These are phyloP conservation scores for Nannobrachium achirus DNA, from an alignment of 2,113 vertebrate genomes.

Conservation along the genomic window DNA sequence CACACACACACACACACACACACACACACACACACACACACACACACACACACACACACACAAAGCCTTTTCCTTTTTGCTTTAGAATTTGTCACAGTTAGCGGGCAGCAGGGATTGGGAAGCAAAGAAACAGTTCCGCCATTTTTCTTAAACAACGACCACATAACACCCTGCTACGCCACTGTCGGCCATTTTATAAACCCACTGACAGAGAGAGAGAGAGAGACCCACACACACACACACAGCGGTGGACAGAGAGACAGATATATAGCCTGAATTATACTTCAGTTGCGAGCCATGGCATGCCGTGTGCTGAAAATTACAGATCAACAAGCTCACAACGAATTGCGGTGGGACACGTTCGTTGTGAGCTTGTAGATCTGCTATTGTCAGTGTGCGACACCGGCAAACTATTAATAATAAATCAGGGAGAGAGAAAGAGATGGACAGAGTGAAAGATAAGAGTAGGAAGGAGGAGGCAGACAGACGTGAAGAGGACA, in stretches of 20 bases:
- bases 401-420: too few relatives aligned
- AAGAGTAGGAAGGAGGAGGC: constrained; percentile 11
- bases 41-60: constrained; percentile 28
- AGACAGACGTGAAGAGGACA: background rate
- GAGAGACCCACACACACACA: background rate
- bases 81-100: constrained; percentile 44
- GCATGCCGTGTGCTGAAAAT: too few relatives aligned
- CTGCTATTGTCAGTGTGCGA: too few relatives aligned
- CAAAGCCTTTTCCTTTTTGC: constrained; percentile 42
- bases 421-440: background rate
- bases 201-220: constrained; percentile 29
- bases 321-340: too few relatives aligned
- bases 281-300: too few relatives aligned
- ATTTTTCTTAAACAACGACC: constrained; percentile 59
- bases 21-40: constrained; percentile 2
- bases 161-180: constrained; percentile 40
- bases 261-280: too few relatives aligned
- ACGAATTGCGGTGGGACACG: too few relatives aligned
- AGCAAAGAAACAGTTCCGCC: constrained; percentile 39
- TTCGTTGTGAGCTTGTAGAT: too few relatives aligned
- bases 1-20: constrained; percentile 16
- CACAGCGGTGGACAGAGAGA: too few relatives aligned
- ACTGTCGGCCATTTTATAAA: constrained; percentile 71
- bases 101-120: constrained; percentile 29
- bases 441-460: background rate